Evolutionary conservation across 1,140 invertebrate genomes (phyloP).

Genomic region (Armadillidium nasatum): DNA sequence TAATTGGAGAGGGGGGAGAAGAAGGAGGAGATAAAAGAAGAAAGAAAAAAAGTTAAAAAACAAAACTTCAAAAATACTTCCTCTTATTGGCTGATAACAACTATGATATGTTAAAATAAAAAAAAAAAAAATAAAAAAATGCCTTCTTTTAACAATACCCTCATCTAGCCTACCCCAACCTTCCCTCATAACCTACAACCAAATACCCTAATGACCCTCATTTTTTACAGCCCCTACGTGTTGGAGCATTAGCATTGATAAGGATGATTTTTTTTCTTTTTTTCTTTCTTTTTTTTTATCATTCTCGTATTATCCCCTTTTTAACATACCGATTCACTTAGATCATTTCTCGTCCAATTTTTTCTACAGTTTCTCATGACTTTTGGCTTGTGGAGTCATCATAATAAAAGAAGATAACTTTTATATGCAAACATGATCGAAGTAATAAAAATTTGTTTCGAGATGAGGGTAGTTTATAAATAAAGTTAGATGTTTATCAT

Average conservation of each 20-base stretch:
- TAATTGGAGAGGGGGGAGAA: no score
- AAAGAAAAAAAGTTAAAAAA: no score
- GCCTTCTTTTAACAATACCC: no score
- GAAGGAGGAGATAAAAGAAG: no score
- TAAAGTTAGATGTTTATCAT: no score
- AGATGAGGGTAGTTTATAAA: no score
- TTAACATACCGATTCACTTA: not conserved
- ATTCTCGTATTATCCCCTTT: not conserved
- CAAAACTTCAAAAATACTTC: not conserved
- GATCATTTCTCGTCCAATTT: not conserved
- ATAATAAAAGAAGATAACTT: not conserved
- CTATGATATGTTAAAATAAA: no score
- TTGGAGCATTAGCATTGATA: no score
- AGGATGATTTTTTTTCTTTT: no score
- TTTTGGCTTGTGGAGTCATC: not conserved
- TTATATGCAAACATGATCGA: no score
- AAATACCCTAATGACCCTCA: not conserved
- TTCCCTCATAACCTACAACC: not conserved
- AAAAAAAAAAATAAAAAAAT: no score
- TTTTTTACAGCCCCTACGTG: not conserved
- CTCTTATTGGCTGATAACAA: constrained; percentile 2
- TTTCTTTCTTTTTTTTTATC: not conserved
- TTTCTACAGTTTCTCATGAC: not conserved
- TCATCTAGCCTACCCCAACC: not conserved
- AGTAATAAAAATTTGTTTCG: no score